Evolutionary conservation across 2,888 invertebrate species (phyloP), one percentile per base, ranked within the genome.

Genomic region (Pantelozetes paolii): DNA sequence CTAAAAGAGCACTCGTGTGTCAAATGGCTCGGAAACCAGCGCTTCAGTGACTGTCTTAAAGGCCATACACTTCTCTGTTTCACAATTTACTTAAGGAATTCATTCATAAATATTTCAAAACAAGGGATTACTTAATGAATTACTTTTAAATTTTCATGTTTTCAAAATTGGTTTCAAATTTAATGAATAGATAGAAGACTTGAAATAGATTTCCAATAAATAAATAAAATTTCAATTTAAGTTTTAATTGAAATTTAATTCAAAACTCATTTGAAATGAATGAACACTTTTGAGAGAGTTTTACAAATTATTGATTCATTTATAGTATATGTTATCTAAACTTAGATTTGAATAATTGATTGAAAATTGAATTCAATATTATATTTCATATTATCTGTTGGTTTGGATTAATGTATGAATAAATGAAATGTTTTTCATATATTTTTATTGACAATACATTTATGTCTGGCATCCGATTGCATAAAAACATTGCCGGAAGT

Each of bases 391-490:
- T 40, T 48, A 48, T 11, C n/a, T 2, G n/a, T 48, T 48, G 48
- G n/a, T 48, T 48, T 48, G n/a, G n/a, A 48, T 48, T 20, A 48
- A 48, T 48, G 20, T 2, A 20, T 48, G n/a, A 20, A 48, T 48
- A 20, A 48, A 20, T 48, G n/a, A n/a, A 59, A 20, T 30, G 59
- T 28, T 28, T 15, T 23, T 28, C 30, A 15, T 28, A 30, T 18
- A 30, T 20, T 15, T 59, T 13, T 59, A 59, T 59, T 59, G 30
- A 20, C 8, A 59, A 1, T 59, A 28, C 28, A 59, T 59, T 59
- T 59, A 59, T 30, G 59, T 3, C 23, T 59, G 23, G 59, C 59
- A 59, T 59, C 59, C 30, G 59, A 59, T 59, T 59, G 20, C 28
- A 59, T 59, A 59, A 26, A 59, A 59, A 18, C 23, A 28, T 59